phyloP scores from a whole-genome alignment of 2,113 vertebrate genomes.

The Perca schrenkii region DNA sequence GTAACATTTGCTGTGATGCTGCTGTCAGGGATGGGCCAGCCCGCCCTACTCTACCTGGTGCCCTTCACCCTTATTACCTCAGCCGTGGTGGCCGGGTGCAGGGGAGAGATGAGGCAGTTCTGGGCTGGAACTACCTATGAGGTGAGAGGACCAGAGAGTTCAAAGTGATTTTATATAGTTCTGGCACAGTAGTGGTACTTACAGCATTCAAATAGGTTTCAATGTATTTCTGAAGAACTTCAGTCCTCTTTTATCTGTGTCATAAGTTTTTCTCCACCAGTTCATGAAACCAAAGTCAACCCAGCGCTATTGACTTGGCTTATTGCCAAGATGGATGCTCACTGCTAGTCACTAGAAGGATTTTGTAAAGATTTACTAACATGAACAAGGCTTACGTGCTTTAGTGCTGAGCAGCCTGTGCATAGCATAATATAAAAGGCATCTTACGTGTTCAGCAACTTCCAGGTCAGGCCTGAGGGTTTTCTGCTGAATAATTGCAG shows the following conservation, averaged over 20 bases:
- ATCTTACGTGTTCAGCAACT: neutral
- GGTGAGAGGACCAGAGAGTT: slow-evolving; percentile 79
- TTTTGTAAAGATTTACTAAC: neutral
- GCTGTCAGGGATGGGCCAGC: slow-evolving; percentile 92
- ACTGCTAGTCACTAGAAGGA: neutral
- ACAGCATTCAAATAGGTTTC: neutral
- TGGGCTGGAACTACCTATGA: slow-evolving; percentile 92
- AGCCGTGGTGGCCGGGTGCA: slow-evolving; percentile 87
- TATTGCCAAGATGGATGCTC: neutral
- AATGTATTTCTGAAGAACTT: neutral
- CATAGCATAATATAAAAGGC: neutral
- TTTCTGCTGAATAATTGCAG: neutral
- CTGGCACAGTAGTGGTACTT: neutral
- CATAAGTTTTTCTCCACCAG: neutral
- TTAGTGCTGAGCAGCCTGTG: slow-evolving; percentile 1
- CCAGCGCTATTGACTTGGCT: neutral
- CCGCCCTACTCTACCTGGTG: slow-evolving; percentile 96
- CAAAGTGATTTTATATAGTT: neutral
- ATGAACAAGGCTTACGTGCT: neutral
- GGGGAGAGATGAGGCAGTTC: slow-evolving; percentile 92
- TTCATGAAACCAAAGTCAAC: neutral
- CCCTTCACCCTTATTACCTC: slow-evolving; percentile 93
- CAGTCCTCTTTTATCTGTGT: neutral
- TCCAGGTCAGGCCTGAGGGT: neutral
- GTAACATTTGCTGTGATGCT: slow-evolving; percentile 92